phyloP scores from a whole-genome alignment of 2,797 vertebrate genomes.

The Okamejei kenojei region DNA sequence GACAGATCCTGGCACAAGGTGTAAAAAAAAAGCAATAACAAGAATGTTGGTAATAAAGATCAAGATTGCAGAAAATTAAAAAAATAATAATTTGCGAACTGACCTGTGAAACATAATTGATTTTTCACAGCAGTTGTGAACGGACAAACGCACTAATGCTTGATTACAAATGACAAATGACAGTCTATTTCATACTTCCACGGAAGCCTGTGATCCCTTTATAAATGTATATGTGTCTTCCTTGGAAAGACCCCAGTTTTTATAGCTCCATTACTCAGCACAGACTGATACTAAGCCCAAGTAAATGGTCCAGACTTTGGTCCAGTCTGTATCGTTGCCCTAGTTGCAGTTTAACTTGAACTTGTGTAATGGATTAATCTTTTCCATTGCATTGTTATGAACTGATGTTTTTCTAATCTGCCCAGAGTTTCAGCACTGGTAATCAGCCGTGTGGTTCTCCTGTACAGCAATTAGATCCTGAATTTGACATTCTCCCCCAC shows the following conservation, averaged over 20 bases:
- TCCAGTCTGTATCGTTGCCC: too few relatives aligned
- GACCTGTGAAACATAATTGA: neutral
- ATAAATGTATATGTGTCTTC: neutral
- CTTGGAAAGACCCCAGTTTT: too few relatives aligned
- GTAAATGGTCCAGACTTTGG: neutral
- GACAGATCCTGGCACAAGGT: neutral
- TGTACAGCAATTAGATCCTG: neutral
- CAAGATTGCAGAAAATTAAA: neutral
- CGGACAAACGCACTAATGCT: neutral
- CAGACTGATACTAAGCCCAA: too few relatives aligned
- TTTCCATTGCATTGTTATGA: neutral
- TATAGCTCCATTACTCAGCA: neutral
- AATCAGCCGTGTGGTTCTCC: neutral
- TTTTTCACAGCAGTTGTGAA: neutral
- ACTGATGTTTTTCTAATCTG: neutral
- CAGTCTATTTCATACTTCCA: neutral
- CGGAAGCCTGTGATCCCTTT: neutral
- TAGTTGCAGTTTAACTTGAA: neutral
- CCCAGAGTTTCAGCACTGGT: neutral
- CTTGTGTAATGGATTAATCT: neutral
- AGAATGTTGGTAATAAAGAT: neutral
- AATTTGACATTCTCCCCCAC: neutral
- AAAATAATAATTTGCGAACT: neutral
- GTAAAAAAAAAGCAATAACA: neutral
- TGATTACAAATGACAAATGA: neutral